Base-by-base conservation (phyloP, 2,113 vertebrate genomes). In the Eretmodus cyanostictus region DNA sequence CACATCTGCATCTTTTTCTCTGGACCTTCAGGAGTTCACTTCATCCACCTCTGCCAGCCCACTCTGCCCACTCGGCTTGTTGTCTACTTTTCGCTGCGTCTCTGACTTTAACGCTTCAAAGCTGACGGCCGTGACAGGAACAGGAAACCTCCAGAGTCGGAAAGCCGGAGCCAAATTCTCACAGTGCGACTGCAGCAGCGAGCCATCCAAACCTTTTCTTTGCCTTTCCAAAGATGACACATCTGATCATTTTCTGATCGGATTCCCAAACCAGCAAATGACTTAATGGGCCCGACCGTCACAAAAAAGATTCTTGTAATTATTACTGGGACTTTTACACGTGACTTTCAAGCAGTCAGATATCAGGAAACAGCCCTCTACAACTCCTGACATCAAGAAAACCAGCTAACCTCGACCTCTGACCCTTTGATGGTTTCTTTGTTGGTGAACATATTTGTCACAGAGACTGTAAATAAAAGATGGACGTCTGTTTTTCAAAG, bases 1-100 rank as follows among this genome's bases (percentile, higher is more conserved):
- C 93, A 95, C 95, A 96, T 96, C 95, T 96, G 94, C 90, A 93
- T 94, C 81, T 91, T 82, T 83, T 81, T 87, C 76, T 61, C 78
- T 29, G 38, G 80, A 45, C 29, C 81, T 76, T 17, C 17, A 8
- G 11, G 27, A 9, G 11, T 34, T 87, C 86, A 47, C 49, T 88
- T 78, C 90, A 5, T 84, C 80, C 63, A 40, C 86, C 29, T 31
- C 76, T 78, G 38, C 40, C 36, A 14, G 63, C 36, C 54, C 47
- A 27, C 9, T 24, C 45, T n/a, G 27, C 45, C 49, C 16, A 38
- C 9, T 19, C 53, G 6, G 63, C 66, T 29, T 79, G 29, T 22
- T 78, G 73, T 79, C 71, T 22, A 42, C 49, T 83, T 10, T 9
- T 47, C 12, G 9, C 42, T 31, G 9, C 59, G 24, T 81, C 9